Conservation (phyloP, 1,140 invertebrate genomes). For the Lordiphosa stackelbergi region DNA sequence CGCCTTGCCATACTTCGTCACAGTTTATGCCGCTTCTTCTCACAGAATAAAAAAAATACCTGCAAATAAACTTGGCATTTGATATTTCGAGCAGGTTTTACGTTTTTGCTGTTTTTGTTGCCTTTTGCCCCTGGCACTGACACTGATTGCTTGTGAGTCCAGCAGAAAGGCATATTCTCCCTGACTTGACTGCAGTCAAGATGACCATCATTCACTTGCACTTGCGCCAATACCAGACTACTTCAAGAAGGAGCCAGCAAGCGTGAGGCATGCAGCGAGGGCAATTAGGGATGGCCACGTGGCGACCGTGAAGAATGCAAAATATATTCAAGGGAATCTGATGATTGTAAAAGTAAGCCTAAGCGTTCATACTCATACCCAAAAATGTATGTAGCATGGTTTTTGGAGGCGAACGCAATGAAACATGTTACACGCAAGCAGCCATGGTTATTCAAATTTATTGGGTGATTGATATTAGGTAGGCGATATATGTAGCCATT, state of each 20-base stretch:
- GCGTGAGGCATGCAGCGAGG: background rate
- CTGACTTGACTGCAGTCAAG: conserved; percentile 57
- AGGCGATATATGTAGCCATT: too few species aligned
- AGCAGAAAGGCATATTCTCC: conserved; percentile 6
- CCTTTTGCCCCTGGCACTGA: conserved; percentile 51
- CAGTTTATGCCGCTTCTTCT: conserved; percentile 40
- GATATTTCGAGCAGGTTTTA: conserved; percentile 10
- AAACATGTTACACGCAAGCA: too few species aligned
- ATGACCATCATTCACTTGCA: conserved; percentile 63
- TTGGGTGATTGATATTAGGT: too few species aligned
- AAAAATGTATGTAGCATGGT: too few species aligned
- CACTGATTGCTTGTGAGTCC: conserved; percentile 62
- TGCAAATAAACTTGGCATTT: conserved; percentile 55
- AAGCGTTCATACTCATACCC: too few species aligned
- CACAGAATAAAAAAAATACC: conserved; percentile 20
- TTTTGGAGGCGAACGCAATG: too few species aligned
- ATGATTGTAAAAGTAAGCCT: too few species aligned
- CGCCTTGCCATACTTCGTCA: background rate
- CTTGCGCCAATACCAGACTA: conserved; percentile 35
- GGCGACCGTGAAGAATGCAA: background rate
- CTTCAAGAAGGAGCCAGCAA: conserved; percentile 8
- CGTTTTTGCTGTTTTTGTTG: conserved; percentile 20
- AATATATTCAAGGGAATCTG: too few species aligned
- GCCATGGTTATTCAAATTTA: too few species aligned
- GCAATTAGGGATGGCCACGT: background rate